Evolutionary conservation across 2,888 invertebrate genomes (phyloP).

Genomic region (Nephrotoma guestfalica): DNA sequence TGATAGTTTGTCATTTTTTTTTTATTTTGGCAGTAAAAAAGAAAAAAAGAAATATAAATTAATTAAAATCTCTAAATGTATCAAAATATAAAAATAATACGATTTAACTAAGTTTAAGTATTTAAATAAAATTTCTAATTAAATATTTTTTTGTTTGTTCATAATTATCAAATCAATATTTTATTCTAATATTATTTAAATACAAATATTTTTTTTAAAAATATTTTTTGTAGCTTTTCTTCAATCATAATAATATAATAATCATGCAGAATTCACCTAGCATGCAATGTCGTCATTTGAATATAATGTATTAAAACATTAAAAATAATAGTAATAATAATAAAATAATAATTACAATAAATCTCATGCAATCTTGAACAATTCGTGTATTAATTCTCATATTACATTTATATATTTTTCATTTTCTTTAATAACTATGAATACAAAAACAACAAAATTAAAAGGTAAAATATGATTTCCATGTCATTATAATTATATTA

Average conservation of each 20-base stretch:
- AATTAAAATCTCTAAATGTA: not conserved
- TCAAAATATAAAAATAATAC: not conserved
- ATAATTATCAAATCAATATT: not conserved
- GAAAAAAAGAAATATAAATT: not conserved
- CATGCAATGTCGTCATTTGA: slow-evolving; percentile 1
- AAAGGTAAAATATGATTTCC: not conserved
- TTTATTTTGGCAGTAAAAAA: not conserved
- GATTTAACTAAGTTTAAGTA: slow-evolving; percentile 12
- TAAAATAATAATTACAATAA: not conserved
- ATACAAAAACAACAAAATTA: not conserved
- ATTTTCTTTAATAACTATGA: not conserved
- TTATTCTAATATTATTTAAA: not conserved
- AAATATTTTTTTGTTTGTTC: not conserved
- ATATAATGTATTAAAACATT: not conserved
- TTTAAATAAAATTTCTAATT: slow-evolving; percentile 7
- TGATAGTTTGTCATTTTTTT: not conserved
- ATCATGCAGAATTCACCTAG: not conserved
- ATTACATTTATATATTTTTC: not conserved
- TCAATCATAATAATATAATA: not conserved
- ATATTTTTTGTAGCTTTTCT: not conserved
- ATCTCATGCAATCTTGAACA: not conserved
- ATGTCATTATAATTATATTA: not conserved
- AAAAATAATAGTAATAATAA: not conserved
- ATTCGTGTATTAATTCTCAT: not conserved
- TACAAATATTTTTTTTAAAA: not conserved